phyloP scores from a whole-genome alignment of 92 coral and sea anemone genomes.

The Parazoanthus atlanticus region DNA sequence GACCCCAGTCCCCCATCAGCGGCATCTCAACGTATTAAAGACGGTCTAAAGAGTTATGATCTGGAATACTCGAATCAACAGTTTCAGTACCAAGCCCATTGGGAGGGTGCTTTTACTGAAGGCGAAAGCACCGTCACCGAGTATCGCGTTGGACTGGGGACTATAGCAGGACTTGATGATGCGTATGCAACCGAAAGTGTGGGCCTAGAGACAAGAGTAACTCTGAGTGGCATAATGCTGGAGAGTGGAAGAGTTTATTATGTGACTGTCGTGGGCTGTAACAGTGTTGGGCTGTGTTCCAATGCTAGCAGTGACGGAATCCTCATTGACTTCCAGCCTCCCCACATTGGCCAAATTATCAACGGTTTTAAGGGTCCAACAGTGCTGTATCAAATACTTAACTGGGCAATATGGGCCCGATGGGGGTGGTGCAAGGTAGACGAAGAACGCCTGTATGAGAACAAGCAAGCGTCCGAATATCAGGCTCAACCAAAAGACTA shows the following conservation, averaged over 20 bases:
- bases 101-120: constrained; percentile 95
- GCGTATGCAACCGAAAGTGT: constrained; percentile 57
- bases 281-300: constrained; percentile 91
- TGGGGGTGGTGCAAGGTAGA: constrained; percentile 97
- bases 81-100: constrained; percentile 83
- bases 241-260: constrained; percentile 85
- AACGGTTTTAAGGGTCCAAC: constrained; percentile 87
- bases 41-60: constrained; percentile 79
- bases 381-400: constrained; percentile 79
- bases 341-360: constrained; percentile 81
- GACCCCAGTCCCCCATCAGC: constrained; percentile 87
- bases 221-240: constrained; percentile 66
- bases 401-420: constrained; percentile 94
- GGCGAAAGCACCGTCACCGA: constrained; percentile 89
- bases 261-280: constrained; percentile 85
- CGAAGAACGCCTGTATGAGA: constrained; percentile 53
- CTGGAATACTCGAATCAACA: constrained; percentile 74
- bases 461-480: constrained; percentile 11
- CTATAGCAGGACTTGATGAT: constrained; percentile 73
- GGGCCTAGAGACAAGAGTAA: constrained; percentile 63
- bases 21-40: constrained; percentile 78
- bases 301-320: constrained; percentile 96
- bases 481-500: constrained; percentile 30
- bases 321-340: constrained; percentile 86
- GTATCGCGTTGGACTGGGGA: constrained; percentile 86